Conservation (phyloP, 2,797 vertebrate species). For the Ctenopoma multispine region DNA sequence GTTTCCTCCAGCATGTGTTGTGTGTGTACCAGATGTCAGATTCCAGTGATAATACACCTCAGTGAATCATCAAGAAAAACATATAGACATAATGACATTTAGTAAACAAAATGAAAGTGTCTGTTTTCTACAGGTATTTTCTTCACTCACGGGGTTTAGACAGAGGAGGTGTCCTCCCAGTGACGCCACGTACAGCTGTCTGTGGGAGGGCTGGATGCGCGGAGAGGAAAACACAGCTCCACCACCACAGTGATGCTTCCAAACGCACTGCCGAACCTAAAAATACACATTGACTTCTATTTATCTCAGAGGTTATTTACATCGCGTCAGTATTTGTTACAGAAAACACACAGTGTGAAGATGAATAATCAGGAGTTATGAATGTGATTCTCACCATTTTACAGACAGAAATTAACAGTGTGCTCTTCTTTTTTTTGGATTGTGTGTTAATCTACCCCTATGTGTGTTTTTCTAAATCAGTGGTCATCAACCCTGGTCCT, state of each 20-base stretch:
- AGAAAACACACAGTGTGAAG: background rate
- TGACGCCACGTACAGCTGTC: constrained; percentile 89
- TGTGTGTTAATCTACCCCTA: background rate
- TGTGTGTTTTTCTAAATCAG: background rate
- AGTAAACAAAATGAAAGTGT: background rate
- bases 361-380: too few relatives aligned
- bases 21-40: background rate
- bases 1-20: background rate
- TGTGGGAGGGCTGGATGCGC: constrained; percentile 79
- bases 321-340: background rate
- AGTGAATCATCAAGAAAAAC: background rate
- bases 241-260: constrained; percentile 88
- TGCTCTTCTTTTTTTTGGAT: too few relatives aligned
- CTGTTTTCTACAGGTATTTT: background rate
- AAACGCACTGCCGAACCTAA: constrained; percentile 87
- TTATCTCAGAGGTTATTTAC: background rate
- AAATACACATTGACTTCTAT: background rate
- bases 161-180: constrained; percentile 90
- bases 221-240: constrained; percentile 95
- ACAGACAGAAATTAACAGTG: too few relatives aligned
- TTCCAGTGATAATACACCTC: background rate
- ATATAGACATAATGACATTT: background rate
- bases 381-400: too few relatives aligned
- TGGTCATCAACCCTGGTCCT: too few relatives aligned
- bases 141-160: constrained; percentile 86